A percentile compares a stretch with the other conserved stretches of the same genome.
phyloP scores from a whole-genome alignment of 2,888 invertebrate genomes.

The Stictocephala bisonia region DNA sequence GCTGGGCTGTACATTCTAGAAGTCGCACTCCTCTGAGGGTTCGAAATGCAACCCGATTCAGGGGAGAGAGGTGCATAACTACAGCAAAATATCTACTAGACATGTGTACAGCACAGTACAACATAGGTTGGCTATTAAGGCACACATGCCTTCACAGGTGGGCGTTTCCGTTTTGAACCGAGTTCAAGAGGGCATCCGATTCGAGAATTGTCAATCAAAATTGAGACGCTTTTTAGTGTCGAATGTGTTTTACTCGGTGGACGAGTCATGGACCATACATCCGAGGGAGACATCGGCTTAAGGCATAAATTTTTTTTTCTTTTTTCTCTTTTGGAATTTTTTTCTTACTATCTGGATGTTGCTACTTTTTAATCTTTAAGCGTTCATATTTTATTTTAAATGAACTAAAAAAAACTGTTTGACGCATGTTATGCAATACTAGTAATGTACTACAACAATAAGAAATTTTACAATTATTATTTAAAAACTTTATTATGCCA shows the following conservation, averaged over 20 bases:
- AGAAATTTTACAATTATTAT: too few species aligned
- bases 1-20: slow-evolving; percentile 12
- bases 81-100: neutral
- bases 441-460: too few species aligned
- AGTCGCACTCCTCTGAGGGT: neutral
- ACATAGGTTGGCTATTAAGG: neutral
- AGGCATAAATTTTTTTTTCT: too few species aligned
- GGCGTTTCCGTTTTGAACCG: neutral
- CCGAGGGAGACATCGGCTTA: too few species aligned
- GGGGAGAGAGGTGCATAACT: neutral
- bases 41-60: neutral
- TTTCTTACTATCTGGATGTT: too few species aligned
- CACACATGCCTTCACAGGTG: neutral
- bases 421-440: too few species aligned
- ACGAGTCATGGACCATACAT: neutral
- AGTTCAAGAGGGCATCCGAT: neutral
- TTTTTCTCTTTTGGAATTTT: too few species aligned
- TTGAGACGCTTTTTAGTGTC: slow-evolving; percentile 8
- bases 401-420: too few species aligned
- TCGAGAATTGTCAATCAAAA: slow-evolving; percentile 1
- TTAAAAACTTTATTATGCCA: too few species aligned
- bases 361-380: too few species aligned
- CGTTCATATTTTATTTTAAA: too few species aligned
- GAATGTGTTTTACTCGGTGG: slow-evolving; percentile 17
- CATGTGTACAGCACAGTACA: neutral